phyloP scores from a whole-genome alignment of 2,113 vertebrate species.

The Falcunculus frontatus region DNA sequence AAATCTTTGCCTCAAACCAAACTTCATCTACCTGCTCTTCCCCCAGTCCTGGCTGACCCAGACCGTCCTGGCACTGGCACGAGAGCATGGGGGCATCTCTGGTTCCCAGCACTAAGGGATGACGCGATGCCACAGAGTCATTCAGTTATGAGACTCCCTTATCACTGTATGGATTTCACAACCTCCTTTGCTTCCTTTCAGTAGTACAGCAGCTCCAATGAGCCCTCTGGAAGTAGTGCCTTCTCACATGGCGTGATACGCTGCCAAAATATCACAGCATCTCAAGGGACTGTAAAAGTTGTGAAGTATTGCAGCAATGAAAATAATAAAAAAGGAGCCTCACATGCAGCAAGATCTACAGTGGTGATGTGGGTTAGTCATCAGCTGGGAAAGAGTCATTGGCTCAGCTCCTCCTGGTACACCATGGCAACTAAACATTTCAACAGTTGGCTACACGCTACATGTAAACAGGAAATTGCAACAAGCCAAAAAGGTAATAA shows the following conservation, averaged over 20 bases:
- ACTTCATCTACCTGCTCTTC: constrained; percentile 21
- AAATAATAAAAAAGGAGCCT: constrained; percentile 63
- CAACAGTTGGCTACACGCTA: constrained; percentile 72
- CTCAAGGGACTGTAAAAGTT: constrained; percentile 63
- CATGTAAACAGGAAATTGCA: constrained; percentile 77
- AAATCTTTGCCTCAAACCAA: constrained; percentile 48
- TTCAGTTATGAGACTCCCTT: constrained; percentile 30
- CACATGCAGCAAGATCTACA: constrained; percentile 68
- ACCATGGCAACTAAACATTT: constrained; percentile 76
- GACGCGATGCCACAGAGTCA: constrained; percentile 13
- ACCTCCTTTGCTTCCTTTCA: constrained; percentile 66
- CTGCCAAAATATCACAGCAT: constrained; percentile 57
- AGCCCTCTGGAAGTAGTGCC: constrained; percentile 67
- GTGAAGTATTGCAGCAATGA: constrained; percentile 69
- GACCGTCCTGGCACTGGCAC: not conserved
- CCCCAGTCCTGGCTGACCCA: not conserved
- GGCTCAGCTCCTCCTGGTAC: constrained; percentile 74
- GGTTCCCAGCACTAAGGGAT: constrained; percentile 25
- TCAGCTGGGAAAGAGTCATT: constrained; percentile 68
- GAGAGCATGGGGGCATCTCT: not conserved
- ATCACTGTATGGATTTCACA: constrained; percentile 12
- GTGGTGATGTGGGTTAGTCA: constrained; percentile 70
- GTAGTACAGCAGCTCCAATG: constrained; percentile 69
- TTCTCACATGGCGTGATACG: constrained; percentile 43
- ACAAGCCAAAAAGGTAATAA: constrained; percentile 71